Percentiles rank a stretch among this genome's conserved stretches.
Conservation (phyloP, 2,888 invertebrate species). For the Drosophila pullipes region DNA sequence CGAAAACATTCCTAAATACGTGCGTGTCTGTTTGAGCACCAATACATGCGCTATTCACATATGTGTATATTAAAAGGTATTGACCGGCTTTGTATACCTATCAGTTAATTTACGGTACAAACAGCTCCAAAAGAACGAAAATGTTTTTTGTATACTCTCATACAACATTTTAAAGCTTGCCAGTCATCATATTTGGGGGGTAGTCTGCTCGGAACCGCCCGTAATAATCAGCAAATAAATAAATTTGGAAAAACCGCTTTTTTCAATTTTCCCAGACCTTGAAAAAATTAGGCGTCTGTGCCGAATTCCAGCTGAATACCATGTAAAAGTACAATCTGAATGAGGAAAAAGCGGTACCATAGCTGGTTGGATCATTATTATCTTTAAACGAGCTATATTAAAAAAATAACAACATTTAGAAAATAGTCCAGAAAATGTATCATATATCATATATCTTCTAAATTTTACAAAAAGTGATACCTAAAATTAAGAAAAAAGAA, state of each 20-base stretch:
- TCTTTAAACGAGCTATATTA: neutral
- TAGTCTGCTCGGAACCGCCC: neutral
- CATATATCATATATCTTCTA: neutral
- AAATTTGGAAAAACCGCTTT: neutral
- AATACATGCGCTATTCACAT: neutral
- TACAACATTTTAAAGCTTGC: neutral
- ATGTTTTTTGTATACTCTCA: neutral
- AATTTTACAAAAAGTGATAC: neutral
- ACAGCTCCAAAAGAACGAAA: neutral
- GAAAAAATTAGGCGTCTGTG: neutral
- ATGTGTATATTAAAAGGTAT: neutral
- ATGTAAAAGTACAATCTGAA: neutral
- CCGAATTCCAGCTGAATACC: neutral
- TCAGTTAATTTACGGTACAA: neutral
- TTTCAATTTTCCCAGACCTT: neutral
- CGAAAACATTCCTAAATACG: slow-evolving; percentile 7
- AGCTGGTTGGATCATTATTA: neutral
- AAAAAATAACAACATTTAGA: neutral
- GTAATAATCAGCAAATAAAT: neutral
- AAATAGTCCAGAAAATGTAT: too few species aligned
- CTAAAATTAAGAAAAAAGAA: neutral
- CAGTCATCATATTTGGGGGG: neutral
- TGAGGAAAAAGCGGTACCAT: neutral
- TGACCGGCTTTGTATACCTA: neutral
- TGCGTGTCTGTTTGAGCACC: neutral